Evolutionary conservation across 2,888 invertebrate genomes (phyloP).

Genomic region (Megalurothrips usitatus): DNA sequence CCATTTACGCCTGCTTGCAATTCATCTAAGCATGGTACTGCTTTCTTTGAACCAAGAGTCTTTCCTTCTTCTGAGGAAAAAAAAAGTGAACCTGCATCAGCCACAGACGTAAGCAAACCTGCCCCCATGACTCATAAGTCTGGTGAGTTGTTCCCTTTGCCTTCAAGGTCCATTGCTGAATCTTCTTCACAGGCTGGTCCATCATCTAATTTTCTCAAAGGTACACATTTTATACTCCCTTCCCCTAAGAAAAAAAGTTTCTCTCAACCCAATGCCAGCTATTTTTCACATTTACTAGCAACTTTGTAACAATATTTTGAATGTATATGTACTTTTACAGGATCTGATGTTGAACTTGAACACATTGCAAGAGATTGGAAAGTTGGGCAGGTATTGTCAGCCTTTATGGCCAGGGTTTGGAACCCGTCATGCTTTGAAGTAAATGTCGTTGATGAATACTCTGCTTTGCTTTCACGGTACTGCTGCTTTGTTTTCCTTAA

Average conservation of each 20-base stretch:
- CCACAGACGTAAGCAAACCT: no score
- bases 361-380: not conserved
- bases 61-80: no score
- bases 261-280: not conserved
- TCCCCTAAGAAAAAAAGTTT: no score
- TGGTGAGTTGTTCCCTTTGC: no score
- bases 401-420: not conserved
- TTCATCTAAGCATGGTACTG: no score
- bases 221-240: not conserved
- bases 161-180: no score
- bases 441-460: not conserved
- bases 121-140: no score
- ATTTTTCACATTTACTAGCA: not conserved
- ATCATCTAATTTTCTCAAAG: not conserved
- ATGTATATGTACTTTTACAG: not conserved
- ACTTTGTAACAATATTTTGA: not conserved
- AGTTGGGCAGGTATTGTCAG: not conserved
- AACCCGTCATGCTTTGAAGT: slow-evolving; percentile 10
- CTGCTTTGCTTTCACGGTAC: not conserved
- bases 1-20: not conserved
- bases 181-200: no score
- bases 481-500: not conserved
- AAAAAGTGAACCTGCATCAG: no score
- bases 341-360: not conserved
- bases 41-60: no score